These are phyloP conservation scores for Thecophora atra DNA, from an alignment of 2,888 invertebrate genomes.

Conservation along the genomic window DNA sequence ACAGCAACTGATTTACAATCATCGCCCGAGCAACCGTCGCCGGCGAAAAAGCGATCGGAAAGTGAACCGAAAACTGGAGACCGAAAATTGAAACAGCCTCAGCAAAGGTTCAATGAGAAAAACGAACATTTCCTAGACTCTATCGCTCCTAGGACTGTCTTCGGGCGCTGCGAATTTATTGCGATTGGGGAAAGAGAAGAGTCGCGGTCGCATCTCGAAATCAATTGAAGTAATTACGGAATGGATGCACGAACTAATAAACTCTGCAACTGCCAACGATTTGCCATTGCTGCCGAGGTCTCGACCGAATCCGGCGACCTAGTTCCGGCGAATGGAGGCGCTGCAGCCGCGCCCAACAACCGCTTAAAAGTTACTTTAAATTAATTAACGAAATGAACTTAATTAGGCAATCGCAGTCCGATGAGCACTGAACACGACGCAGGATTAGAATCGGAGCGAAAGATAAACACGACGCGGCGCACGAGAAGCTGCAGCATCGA, in stretches of 20 bases:
- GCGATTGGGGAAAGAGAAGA: constrained; percentile 25
- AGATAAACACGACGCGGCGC: constrained; percentile 10
- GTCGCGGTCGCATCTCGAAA: constrained; percentile 53
- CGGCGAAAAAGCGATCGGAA: constrained; percentile 12
- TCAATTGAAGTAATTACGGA: constrained; percentile 65
- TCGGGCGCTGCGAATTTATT: constrained; percentile 41
- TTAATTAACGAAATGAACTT: constrained; percentile 63
- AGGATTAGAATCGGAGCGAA: not conserved
- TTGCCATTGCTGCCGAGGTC: constrained; percentile 27
- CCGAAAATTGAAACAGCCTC: constrained; percentile 1
- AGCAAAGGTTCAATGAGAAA: not conserved
- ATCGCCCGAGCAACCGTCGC: constrained; percentile 34
- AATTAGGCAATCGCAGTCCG: constrained; percentile 51
- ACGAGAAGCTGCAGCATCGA: not conserved
- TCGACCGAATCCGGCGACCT: constrained; percentile 20
- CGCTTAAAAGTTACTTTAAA: constrained; percentile 64
- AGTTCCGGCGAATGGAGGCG: constrained; percentile 24
- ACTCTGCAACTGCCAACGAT: constrained; percentile 51
- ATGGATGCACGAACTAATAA: constrained; percentile 65
- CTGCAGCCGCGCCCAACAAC: constrained; percentile 53
- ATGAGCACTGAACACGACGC: constrained; percentile 27
- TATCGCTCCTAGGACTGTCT: not conserved
- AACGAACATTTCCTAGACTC: not conserved
- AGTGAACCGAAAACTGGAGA: not conserved
- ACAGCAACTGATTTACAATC: constrained; percentile 47